phyloP scores from a whole-genome alignment of 2,797 vertebrate species.

The Microctenopoma stevenorrisi region DNA sequence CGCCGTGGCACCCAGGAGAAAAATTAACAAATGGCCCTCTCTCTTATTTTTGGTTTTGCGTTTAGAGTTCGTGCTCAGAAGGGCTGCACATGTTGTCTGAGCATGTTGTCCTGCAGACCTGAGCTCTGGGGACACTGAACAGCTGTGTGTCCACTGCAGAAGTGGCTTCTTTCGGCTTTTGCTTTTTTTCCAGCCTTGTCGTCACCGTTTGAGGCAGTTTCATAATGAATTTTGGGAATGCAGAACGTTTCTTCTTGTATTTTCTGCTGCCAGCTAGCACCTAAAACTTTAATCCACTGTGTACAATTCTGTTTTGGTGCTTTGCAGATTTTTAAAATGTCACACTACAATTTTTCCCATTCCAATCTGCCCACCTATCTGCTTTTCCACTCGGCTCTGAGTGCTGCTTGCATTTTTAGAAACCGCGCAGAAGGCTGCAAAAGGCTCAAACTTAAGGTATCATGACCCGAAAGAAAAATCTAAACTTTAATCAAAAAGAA shows the following conservation, averaged over 20 bases:
- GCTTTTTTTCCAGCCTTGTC: neutral
- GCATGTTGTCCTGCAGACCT: conserved; percentile 23
- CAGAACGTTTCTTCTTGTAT: neutral
- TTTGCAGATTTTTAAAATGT: conserved; percentile 37
- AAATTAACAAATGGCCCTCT: conserved; percentile 58
- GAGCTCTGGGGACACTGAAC: conserved; percentile 52
- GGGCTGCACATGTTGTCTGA: conserved; percentile 47
- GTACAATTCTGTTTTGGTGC: neutral
- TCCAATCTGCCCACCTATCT: conserved; percentile 48
- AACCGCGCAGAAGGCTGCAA: conserved; percentile 49
- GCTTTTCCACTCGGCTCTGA: conserved; percentile 30
- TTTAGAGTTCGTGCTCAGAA: conserved; percentile 32
- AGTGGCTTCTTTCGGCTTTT: neutral
- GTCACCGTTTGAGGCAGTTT: neutral
- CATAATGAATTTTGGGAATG: neutral
- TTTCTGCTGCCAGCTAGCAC: conserved; percentile 3
- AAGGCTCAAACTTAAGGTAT: conserved; percentile 35
- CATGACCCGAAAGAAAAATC: conserved; percentile 45
- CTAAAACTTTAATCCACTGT: conserved; percentile 16
- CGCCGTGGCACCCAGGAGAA: conserved; percentile 54
- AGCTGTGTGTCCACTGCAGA: conserved; percentile 49
- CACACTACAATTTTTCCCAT: neutral
- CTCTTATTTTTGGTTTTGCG: conserved; percentile 36
- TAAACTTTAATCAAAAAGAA: conserved; percentile 53
- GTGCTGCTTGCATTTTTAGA: conserved; percentile 48